Evolutionary conservation across 2,888 invertebrate genomes (phyloP), one percentile per base, ranked within the genome.

Genomic region (Fragum whitleyi): DNA sequence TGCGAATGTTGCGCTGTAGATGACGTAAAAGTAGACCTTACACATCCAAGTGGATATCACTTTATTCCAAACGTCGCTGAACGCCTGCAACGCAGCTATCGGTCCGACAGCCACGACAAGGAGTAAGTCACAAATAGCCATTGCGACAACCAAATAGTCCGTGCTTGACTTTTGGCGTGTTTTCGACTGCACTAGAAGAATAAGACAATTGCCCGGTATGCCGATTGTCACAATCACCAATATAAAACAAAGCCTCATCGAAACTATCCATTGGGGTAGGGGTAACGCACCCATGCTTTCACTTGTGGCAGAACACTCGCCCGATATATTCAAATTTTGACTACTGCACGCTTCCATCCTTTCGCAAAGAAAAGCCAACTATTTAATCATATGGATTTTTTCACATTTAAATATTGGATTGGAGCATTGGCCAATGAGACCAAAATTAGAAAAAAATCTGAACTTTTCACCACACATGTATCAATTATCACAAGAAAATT

Each of bases 131-230:
- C 29, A 32, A 1, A 62, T 28, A 3, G 62, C 62, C 62, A 62
- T 62, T 0, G 62, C 3, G 7, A 62, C 3, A 2, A 62, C 21
- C n/a, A 62, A 21, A 32, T 21, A 62, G 14, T 62, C 62, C 21
- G 62, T 62, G 21, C 62, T 62, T 3, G 62, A 62, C 19, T 32
- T 32, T 32, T 28, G 32, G 1, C 62, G 62, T 19, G 29, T 62
- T 32, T 36, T 62, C 0, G 32, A 14, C 62, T 32, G 62, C 3
- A 62, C 62, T 6, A 36, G 16, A 36, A 62, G 2, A 21, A 62
- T 62, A 1, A 62, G 16, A n/a, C 62, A 14, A 32, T 62, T 62
- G 1, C 62, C 62, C 3, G 62, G 62, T 11, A 62, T n/a, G 2
- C 62, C 62, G n/a, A 59, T 16, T 14, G 32, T 16, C 19, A 62